phyloP scores from a whole-genome alignment of 2,888 invertebrate species.

The Drosophila putrida region DNA sequence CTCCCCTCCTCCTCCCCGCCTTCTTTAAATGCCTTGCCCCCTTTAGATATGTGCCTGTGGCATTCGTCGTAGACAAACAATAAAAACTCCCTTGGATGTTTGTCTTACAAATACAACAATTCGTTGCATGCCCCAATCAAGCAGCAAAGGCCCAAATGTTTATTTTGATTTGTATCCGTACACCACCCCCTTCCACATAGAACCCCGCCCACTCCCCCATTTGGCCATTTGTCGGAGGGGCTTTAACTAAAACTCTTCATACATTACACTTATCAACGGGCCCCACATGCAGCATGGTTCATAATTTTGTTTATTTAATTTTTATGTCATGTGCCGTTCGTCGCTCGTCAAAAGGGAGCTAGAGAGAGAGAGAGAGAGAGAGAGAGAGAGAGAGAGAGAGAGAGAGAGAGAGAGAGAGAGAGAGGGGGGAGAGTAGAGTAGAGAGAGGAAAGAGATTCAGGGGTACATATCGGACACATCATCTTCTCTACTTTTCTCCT shows the following conservation, averaged over 20 bases:
- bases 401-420: slow-evolving; percentile 1
- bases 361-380: slow-evolving; percentile 6
- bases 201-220: neutral
- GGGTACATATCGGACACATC: slow-evolving; percentile 9
- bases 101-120: slow-evolving; percentile 74
- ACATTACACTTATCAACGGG: slow-evolving; percentile 45
- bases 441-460: slow-evolving; percentile 1
- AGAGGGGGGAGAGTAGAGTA: neutral
- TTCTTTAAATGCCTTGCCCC: too few species aligned
- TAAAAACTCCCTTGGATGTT: slow-evolving; percentile 65
- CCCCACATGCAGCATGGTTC: slow-evolving; percentile 65
- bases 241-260: slow-evolving; percentile 44
- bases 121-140: slow-evolving; percentile 65
- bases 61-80: slow-evolving; percentile 47
- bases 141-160: slow-evolving; percentile 53
- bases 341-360: slow-evolving; percentile 49
- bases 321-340: slow-evolving; percentile 77
- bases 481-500: slow-evolving; percentile 40
- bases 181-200: neutral
- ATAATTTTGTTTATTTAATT: slow-evolving; percentile 81
- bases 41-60: slow-evolving; percentile 23
- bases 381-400: neutral
- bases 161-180: slow-evolving; percentile 67
- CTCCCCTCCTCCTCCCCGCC: neutral
- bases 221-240: slow-evolving; percentile 1